Base-by-base conservation (phyloP, 2,797 vertebrate genomes). In the Malacoctenus gilli region DNA sequence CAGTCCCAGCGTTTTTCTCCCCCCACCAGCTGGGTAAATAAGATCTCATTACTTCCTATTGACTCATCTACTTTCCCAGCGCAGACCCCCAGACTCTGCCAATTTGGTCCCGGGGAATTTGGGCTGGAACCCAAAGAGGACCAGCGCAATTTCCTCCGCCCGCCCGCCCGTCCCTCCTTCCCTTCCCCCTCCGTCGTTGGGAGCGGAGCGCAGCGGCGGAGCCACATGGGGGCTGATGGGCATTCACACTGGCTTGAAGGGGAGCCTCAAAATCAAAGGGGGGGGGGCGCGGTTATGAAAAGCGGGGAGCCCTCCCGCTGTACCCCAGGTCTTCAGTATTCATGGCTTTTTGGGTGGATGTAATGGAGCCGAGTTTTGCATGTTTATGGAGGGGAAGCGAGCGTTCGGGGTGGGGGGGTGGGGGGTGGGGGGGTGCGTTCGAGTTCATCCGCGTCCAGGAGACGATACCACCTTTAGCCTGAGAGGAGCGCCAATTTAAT, bases 291-390 rank as follows among this genome's bases (percentile, higher is more conserved):
- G 65, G 41, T 38, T 65, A 59, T 59, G 58, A 66, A 70, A 65
- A 72, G 41, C 40, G 13, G 42, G 50, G 47, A 50, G 54, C 60
- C 57, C 67, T 59, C 69, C 72, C 59, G 52, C 53, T 66, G 62
- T 28, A 68, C 51, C 65, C 52, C 25, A 13, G 58, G 47, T 71
- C 70, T 77, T 89, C 71, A 72, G 86, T 87, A 90, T 90, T 89
- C 86, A 90, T 90, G 75, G 31, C 87, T 90, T 89, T 90, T 89
- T 84, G 54, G 69, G 86, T 86, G 46, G 81, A 71, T 83, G 71
- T 75, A 28, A 85, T 89, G 82, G 81, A 52, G 56, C 21, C 62
- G 72, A 42, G 73, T 80, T 77, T 83, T 82, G 70, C 77, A 84
- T 87, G 80, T 85, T 80, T 74, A 77, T 79, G 79, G 83, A 77